These are phyloP conservation scores for Drosophila ironensis DNA, from an alignment of 1,140 invertebrate species.

Conservation along the genomic window DNA sequence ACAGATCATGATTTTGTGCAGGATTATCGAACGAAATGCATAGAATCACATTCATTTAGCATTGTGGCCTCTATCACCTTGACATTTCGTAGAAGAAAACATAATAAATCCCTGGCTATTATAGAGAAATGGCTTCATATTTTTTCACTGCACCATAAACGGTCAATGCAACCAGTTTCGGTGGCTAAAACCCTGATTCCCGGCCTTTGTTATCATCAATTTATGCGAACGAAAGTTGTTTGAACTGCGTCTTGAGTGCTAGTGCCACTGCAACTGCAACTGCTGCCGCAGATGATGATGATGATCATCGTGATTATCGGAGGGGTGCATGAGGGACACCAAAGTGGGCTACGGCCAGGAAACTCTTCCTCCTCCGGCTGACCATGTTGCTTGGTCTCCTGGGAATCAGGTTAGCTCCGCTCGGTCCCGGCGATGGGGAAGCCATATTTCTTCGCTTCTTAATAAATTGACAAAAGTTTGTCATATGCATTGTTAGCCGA, in stretches of 20 bases:
- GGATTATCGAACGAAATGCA: no score
- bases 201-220: slow-evolving; percentile 71
- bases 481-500: slow-evolving; percentile 76
- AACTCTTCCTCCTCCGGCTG: slow-evolving; percentile 42
- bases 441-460: slow-evolving; percentile 58
- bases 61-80: no score
- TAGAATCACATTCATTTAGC: no score
- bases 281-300: slow-evolving; percentile 14
- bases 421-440: slow-evolving; percentile 19
- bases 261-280: slow-evolving; percentile 1
- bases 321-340: slow-evolving; percentile 8
- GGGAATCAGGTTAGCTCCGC: slow-evolving; percentile 71
- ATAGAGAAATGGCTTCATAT: no score
- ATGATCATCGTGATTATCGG: slow-evolving; percentile 23
- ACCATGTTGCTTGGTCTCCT: slow-evolving; percentile 55
- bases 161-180: slow-evolving; percentile 43
- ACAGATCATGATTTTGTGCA: no score
- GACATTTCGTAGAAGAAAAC: no score
- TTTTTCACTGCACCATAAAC: slow-evolving; percentile 16
- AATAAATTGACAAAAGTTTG: slow-evolving; percentile 80
- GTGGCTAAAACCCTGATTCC: slow-evolving; percentile 23
- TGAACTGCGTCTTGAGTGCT: slow-evolving; percentile 44
- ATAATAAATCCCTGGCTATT: no score
- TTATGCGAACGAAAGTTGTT: slow-evolving; percentile 78
- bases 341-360: slow-evolving; percentile 39